Base-by-base conservation (phyloP, 1,140 invertebrate species). In the Diprion similis region DNA sequence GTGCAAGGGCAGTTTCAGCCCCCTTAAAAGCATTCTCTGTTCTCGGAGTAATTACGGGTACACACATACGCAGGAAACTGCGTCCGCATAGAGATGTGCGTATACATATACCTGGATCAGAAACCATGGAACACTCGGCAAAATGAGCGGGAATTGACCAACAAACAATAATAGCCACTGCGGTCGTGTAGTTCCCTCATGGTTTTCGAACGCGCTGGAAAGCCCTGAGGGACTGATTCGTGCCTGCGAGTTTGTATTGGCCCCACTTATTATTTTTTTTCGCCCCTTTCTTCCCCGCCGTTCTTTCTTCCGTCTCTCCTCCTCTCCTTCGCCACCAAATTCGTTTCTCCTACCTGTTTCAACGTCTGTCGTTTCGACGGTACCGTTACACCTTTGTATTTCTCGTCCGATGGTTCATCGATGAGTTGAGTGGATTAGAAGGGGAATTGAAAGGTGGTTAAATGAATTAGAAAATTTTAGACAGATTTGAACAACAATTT, bases 21-120 rank as follows among this genome's bases (percentile, higher is more conserved):
- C 73, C 75, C 79, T 59, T 83, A 83, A 85, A 83, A 83, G 82
- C 83, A 83, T 84, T 80, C 79, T 78, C 79, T 78, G 76, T 79
- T 78, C 70, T 72, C 70, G 71, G 72, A 47, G 80, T 84, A 85
- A 86, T 86, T 86, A 83, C 79, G 70, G 79, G 81, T 59, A 59
- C 82, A 83, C 77, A 76, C 74, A 73, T 77, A 37, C 1, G 66
- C 48, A 59, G 51, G 1, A 51, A 76, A 19, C 71, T 74, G 79
- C 79, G 79, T 82, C 67, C 78, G 78, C 81, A 82, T 79, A 37
- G 2, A 37, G 24, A 37, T 37, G 1, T 37, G 24, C 11, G 51
- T 6, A 17, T 59, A 59, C 51, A 59, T 13, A 17, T 13, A 59
- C 24, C 24, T 37, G 51, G 11, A 11, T 17, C 11, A 59, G 51